Base-by-base conservation (phyloP, 2,888 invertebrate genomes). In the Netelia inedita region DNA sequence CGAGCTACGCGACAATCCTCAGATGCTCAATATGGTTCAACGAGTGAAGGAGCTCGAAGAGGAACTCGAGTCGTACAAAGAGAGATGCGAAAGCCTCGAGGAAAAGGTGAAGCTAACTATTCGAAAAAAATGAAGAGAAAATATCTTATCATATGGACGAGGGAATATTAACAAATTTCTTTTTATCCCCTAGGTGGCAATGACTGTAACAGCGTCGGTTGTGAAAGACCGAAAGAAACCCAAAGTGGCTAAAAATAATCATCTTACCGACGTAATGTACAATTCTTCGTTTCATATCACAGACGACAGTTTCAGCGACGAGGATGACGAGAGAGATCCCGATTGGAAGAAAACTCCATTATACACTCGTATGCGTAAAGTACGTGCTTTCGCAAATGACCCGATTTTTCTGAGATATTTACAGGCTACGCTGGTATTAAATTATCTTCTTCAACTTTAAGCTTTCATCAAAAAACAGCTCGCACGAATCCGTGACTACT, bases 311-410 rank as follows among this genome's bases (percentile, higher is more conserved):
- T 66, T 89, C 10, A 74, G 86, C 0, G 88, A 85, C 11, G 94
- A 95, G 87, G 94, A 95, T 87, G 71, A 89, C 0, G 89, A 92
- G 43, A 93, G 93, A 3, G 97, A 97, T 91, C 97, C 97, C 0
- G 97, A 97, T 89, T 97, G 97, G 97, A 94, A 93, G 50, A 95
- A 95, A 55, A 96, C 97, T 1, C 97, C 97, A 0, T 91, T 96
- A 0, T 95, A 94, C 76, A 95, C 94, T 86, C 94, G 93, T 66
- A 89, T 94, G 65, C 90, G 89, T 63, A 93, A 89, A 61, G 83
- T 92, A 35, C 61, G 89, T 90, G 14, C 11, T 46, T 10, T 14
- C 2, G 10, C 10, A 14, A 46, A 46, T 2, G 10, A 14, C 3
- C 68, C 19, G 9, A 6, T 28, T 79, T 53, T 74, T 71, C 41